A percentile compares a stretch with the other conserved stretches of the same genome.
phyloP scores from a whole-genome alignment of 2,888 invertebrate species.

The Plutella xylostella region DNA sequence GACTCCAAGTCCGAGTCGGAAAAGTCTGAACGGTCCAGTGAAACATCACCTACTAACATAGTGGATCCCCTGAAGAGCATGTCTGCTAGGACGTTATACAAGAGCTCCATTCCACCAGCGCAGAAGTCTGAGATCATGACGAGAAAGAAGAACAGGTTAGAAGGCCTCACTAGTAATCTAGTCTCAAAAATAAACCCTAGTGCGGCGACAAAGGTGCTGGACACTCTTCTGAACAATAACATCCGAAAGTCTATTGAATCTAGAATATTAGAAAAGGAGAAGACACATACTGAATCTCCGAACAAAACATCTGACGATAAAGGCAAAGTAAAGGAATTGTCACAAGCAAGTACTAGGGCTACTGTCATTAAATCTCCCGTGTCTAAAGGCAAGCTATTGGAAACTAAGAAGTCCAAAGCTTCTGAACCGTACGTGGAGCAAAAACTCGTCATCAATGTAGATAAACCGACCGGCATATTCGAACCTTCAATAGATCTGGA shows the following conservation, averaged over 20 bases:
- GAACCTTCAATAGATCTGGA: conserved; percentile 77
- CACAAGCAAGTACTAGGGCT: conserved; percentile 42
- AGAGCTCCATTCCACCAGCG: conserved; percentile 57
- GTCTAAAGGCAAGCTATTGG: conserved; percentile 58
- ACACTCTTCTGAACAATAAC: conserved; percentile 60
- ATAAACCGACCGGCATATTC: conserved; percentile 76
- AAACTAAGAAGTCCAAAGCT: conserved; percentile 51
- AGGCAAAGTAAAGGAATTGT: conserved; percentile 38
- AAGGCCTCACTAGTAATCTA: conserved; percentile 70
- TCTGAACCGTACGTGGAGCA: conserved; percentile 33
- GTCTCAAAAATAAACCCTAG: conserved; percentile 72
- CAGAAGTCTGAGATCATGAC: conserved; percentile 71
- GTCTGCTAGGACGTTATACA: conserved; percentile 60
- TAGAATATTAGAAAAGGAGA: conserved; percentile 58
- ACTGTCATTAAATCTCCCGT: conserved; percentile 71
- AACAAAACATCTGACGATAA: conserved; percentile 41
- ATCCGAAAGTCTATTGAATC: conserved; percentile 63
- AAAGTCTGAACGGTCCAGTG: conserved; percentile 20
- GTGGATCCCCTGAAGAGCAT: conserved; percentile 58
- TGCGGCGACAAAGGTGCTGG: conserved; percentile 63
- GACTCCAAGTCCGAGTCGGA: conserved; percentile 37
- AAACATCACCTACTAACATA: conserved; percentile 26
- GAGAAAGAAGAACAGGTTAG: conserved; percentile 73
- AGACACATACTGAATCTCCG: conserved; percentile 31
- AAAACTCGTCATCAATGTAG: conserved; percentile 49